Evolutionary conservation across 2,888 invertebrate species (phyloP), one percentile per base, ranked within the genome.

Genomic region (Andrena haemorrhoa): DNA sequence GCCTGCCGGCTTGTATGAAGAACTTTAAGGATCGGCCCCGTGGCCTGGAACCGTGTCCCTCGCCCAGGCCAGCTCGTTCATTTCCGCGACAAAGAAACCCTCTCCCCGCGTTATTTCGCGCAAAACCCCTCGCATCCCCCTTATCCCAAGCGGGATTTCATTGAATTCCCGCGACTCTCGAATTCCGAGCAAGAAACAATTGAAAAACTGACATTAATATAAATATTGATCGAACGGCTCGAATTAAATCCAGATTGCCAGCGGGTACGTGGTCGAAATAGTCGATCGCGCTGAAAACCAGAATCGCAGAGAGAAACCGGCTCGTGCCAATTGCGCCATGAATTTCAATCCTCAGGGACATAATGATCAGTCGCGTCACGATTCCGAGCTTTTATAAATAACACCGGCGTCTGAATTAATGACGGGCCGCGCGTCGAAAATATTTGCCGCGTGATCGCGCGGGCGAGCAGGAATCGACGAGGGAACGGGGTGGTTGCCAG

Each of bases 1-100:
- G 68, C 82, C 56, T 78, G 64, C 63, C 70, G 61, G 83, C 69
- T 84, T 84, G 84, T 86, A 78, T 73, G 86, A 77, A 74, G 86
- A 75, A 84, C 86, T 77, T 84, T 75, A 81, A 85, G 84, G 81
- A 83, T 75, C 70, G 77, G 58, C 65, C 81, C 51, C 53, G 70
- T 75, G 64, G 72, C 75, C 81, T 82, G 76, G 60, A 73, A 74
- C 41, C 71, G 23, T 26, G n/a, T 49, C 69, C 64, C 79, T 66
- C 35, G 53, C n/a, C 58, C 29, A 8, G 35, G 20, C 35, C 71
- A 26, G 73, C 47, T 23, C 79, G 77, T 81, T 76, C 75, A 86
- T 86, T 86, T 69, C 61, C 72, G 29, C 75, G 60, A 60, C 69
- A 69, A 76, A 80, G 76, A 72, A 82, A 68, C 53, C 58, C 47